Percentiles rank a stretch among this genome's conserved stretches.
Evolutionary conservation across 2,888 invertebrate species (phyloP).

Genomic region (Adela reaumurella): DNA sequence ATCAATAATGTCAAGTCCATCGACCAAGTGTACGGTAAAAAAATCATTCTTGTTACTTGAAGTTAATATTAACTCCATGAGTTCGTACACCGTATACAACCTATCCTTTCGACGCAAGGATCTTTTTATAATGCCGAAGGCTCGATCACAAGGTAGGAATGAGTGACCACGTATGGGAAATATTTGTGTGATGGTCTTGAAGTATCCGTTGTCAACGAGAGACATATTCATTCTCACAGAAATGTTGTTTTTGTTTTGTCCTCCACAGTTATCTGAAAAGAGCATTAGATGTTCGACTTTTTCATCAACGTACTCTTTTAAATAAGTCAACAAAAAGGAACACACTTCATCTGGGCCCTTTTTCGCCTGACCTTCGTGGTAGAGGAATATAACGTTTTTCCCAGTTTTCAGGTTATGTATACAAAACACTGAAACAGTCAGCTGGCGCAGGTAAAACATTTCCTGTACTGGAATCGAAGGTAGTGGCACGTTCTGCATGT

Average conservation of each 20-base stretch:
- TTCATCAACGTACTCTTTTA: too few species aligned
- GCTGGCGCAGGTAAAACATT: conserved; percentile 16
- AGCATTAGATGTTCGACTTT: conserved; percentile 5
- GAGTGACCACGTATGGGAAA: background rate
- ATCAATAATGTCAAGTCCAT: background rate
- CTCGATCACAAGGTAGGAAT: background rate
- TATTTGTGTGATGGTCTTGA: background rate
- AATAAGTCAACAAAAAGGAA: too few species aligned
- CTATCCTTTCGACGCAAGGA: background rate
- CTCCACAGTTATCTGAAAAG: conserved; percentile 8
- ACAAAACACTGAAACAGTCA: conserved; percentile 12
- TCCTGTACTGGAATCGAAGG: conserved; percentile 17
- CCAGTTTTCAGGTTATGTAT: conserved; percentile 10
- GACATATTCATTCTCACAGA: background rate
- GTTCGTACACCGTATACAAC: background rate
- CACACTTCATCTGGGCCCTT: conserved; percentile 12
- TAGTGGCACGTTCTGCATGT: conserved; percentile 17
- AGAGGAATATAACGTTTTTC: conserved; percentile 6
- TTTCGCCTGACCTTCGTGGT: conserved; percentile 13
- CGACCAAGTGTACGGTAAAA: background rate
- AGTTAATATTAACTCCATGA: background rate
- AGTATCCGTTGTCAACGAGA: background rate
- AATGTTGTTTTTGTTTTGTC: conserved; percentile 6
- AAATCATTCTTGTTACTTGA: background rate
- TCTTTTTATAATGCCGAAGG: background rate